Evolutionary conservation across 2,888 invertebrate genomes (phyloP), one percentile per base, ranked within the genome.

Genomic region (Gandaritis pyraliata): DNA sequence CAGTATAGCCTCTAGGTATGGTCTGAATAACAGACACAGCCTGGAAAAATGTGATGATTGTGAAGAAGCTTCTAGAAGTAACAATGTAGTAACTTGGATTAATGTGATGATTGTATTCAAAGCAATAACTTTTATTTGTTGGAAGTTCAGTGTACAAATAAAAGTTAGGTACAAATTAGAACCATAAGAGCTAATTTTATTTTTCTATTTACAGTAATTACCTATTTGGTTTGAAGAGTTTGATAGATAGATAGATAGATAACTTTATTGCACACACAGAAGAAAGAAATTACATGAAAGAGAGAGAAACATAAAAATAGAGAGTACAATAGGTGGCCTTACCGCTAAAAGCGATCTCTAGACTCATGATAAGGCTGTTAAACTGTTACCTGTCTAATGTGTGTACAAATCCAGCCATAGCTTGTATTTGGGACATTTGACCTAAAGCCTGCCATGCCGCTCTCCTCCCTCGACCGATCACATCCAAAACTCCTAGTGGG

Each of bases 391-490:
- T 93, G 80, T 98, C 97, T 67, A 99, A 91, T 57, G 97, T 93
- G 76, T 97, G 95, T 47, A 99, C 95, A 91, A 99, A 99, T 59
- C 97, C 97, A 71, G 96, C 94, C 96, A 98, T 98, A 0, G 99
- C 98, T 77, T 97, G 96, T 68, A 96, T 95, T 72, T 95, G 95
- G 0, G 95, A 94, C 88, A 98, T 95, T 71, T 96, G 95, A 0
- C 98, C 98, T 47, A 99, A 90, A 66, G 95, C 94, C 83, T 98
- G 97, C 99, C 99, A 99, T 29, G 98, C 98, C 70, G 97, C 93
- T 75, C 97, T 94, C 64, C 99, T 93, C 81, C 99, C 98, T 79
- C 96, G 95, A 1, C 99, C 99, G 71, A 99, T 98, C 0, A 99
- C 97, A 91, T 99, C 98, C 39, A 99, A 88, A 0, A 98, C 97